Evolutionary conservation across 2,113 vertebrate species (phyloP), one percentile per base, ranked within the genome.

Genomic region (Ailuropoda melanoleuca): DNA sequence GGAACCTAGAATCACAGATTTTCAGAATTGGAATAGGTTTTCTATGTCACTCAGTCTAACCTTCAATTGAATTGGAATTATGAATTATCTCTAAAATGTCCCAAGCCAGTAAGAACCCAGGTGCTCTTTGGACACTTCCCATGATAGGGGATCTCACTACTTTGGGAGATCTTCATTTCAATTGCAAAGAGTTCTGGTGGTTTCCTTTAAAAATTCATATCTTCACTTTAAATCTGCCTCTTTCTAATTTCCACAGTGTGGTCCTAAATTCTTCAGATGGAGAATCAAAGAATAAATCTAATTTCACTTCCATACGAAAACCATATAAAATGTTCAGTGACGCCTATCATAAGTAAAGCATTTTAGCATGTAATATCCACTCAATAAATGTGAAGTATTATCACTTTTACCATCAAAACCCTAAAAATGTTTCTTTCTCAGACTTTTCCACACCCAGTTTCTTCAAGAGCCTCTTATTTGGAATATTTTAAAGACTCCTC

Each of bases 211-310:
- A 90, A 78, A 93, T 70, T 60, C 10, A 77, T 50, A 46, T 70
- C 72, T 88, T 96, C 12, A 72, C 70, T 31, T 92, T 84, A 92
- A 50, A 94, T 84, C 9, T 50, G 6, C 37, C 17, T 77, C 31
- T 88, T 92, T 94, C 46, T 85, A 85, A 92, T 80, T 78, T 94
- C 21, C 37, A 87, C 43, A 77, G 23, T 17, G n/a, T 89, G 78
- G 19, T 66, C 39, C 70, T 84, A 92, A 70, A 46, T 72, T 94
- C 34, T 80, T 64, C 17, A 66, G 88, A 70, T 56, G 37, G 19
- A 58, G 39, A 94, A 72, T 46, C 70, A 80, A 94, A 66, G 19
- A 92, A n/a, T 66, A 85, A 62, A 60, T 70, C 55, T 62, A 88
- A 89, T 85, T 34, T 56, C 48, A 92, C 12, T 94, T 92, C 55